Base-by-base conservation (phyloP, 2,113 vertebrate species). In the Lates calcarifer region DNA sequence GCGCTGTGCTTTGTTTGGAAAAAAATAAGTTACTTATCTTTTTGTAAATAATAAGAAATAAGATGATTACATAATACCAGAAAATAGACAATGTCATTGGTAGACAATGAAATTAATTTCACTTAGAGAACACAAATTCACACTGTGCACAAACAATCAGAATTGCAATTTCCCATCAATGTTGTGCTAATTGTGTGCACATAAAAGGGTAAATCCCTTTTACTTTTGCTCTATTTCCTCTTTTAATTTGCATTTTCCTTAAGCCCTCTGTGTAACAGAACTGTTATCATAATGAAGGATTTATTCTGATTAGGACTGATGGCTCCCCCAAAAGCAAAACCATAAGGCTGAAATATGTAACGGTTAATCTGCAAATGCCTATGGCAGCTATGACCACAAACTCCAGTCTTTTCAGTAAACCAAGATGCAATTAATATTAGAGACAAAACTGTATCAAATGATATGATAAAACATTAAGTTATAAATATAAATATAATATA, bases 221-320 rank as follows among this genome's bases (percentile, higher is more conserved):
- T 87, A 90, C 57, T 57, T 92, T 83, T 85, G 88, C 92, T 93
- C 89, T 81, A 92, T 90, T 94, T 94, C 89, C 88, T 90, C 79
- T 91, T 88, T 93, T 92, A 90, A 94, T 94, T 88, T 90, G 79
- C 87, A 91, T 91, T 93, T 93, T 60, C 65, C 79, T 75, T 74
- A 90, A 94, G 92, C 70, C 90, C 12, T 76, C 81, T 53, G 71
- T 72, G 78, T 75, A 88, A 81, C 67, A 92, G 47, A 87, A 85
- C 78, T 74, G 66, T 90, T 88, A 89, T 79, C 66, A 82, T 92
- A 89, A 93, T 90, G 90, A 93, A 77, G 77, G 84, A 90, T 92
- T 91, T 92, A 79, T 45, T 79, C 45, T 74, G 81, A 92, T 91
- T 67, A 84, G 58, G 85, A 76, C 55, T 26, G 80, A 83, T 83